phyloP scores from a whole-genome alignment of 2,888 invertebrate genomes.

The Busseola fusca region DNA sequence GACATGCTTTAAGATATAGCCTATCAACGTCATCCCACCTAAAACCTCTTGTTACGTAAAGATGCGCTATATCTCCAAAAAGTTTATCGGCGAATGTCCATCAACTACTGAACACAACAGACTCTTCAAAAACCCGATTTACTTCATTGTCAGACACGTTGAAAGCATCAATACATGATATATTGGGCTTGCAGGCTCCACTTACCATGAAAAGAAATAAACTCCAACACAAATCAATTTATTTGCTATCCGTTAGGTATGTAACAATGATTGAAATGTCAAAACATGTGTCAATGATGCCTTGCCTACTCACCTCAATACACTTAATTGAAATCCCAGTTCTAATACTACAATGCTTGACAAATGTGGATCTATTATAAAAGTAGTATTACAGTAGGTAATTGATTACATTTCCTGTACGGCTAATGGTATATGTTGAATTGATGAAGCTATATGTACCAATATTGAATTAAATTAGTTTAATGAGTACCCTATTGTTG shows the following conservation, averaged over 20 bases:
- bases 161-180: constrained; percentile 32
- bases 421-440: constrained; percentile 63
- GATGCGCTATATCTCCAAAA: neutral
- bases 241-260: constrained; percentile 34
- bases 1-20: too few species aligned
- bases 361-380: constrained; percentile 65
- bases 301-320: constrained; percentile 61
- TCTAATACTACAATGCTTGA: constrained; percentile 68
- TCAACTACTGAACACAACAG: neutral
- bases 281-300: constrained; percentile 61
- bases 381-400: constrained; percentile 62
- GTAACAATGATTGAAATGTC: constrained; percentile 58
- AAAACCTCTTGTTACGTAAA: too few species aligned
- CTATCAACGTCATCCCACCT: too few species aligned
- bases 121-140: neutral
- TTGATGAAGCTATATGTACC: constrained; percentile 38
- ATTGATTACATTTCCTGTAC: constrained; percentile 79
- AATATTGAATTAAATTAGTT: constrained; percentile 24
- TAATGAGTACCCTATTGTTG: constrained; percentile 30
- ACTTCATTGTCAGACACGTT: constrained; percentile 4
- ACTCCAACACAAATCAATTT: constrained; percentile 56
- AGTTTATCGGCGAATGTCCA: neutral
- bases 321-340: constrained; percentile 66
- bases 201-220: constrained; percentile 40
- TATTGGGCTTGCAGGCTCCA: constrained; percentile 36